Evolutionary conservation across 1,140 invertebrate genomes (phyloP), one percentile per base, ranked within the genome.

Genomic region (Ephestia elutella): DNA sequence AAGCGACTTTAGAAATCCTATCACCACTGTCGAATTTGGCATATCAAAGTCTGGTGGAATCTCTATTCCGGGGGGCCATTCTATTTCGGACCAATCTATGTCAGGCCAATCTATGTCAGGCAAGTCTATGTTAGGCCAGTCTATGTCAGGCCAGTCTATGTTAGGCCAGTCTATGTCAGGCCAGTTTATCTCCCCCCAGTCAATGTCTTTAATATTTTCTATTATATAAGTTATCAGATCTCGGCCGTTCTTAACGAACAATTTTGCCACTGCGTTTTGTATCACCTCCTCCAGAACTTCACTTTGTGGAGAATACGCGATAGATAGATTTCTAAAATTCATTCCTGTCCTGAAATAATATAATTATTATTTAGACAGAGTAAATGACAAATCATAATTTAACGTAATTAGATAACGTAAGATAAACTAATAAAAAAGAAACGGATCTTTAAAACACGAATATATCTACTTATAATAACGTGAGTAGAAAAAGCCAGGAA

Each of bases 221-320:
- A 15, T 10, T 44, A 44, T 15, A n/a, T 0, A 9, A 2, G 13
- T 1, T 54, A 80, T 54, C 2, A 81, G 49, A 61, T 78, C 73
- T 60, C 20, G 63, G 44, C 65, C 56, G 49, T 86, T 84, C 17
- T 51, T 20, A 35, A 68, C 21, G 13, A 84, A 57, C 44, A 88
- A 65, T 60, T 83, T 79, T 5, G 71, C 54, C 0, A 73, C 54
- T 0, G 82, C 70, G 35, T 54, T 73, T 64, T 70, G 61, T 54
- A 88, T 50, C 0, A 88, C 75, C 25, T 82, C 74, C 1, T 86
- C 78, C 25, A 88, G 65, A 25, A 79, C 57, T 10, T 74, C 76
- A 51, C 76, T 87, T 9, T 64, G 59, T 17, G 86, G 86, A 8
- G 86, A 87, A 57, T 85, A 88, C 2, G 81, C 86, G 18, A 86